These are phyloP conservation scores for Prionailurus bengalensis DNA, from an alignment of 2,113 vertebrate genomes.

Conservation along the genomic window DNA sequence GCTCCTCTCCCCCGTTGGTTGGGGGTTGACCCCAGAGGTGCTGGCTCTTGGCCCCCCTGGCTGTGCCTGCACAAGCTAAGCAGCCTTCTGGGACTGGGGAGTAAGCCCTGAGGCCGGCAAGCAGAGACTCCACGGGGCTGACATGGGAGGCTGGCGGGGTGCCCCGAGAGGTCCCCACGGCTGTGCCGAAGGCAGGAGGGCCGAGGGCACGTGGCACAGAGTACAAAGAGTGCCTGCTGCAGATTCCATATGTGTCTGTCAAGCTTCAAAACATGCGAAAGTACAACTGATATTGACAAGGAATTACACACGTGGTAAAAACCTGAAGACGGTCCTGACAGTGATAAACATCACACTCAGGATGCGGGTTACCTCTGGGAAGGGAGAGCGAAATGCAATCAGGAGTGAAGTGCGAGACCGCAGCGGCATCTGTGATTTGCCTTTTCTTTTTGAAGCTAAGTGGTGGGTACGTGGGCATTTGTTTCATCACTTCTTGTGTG, in stretches of 20 bases:
- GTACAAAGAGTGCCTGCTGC: neutral
- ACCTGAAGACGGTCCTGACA: neutral
- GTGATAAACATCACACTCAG: neutral
- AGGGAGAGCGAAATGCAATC: neutral
- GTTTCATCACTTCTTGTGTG: neutral
- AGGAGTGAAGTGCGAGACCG: neutral
- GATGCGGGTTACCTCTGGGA: neutral
- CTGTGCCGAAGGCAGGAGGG: neutral
- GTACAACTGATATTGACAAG: neutral
- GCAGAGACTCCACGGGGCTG: neutral
- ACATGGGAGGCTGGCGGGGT: rapidly evolving
- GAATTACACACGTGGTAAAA: neutral
- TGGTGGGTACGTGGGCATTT: neutral
- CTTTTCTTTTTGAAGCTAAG: neutral
- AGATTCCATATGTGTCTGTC: rapidly evolving
- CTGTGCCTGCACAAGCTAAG: neutral
- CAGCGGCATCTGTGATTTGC: neutral
- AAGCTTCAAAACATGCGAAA: neutral
- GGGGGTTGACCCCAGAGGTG: neutral
- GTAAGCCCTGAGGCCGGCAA: neutral
- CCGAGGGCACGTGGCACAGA: rapidly evolving
- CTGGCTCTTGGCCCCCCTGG: neutral
- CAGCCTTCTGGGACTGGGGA: neutral
- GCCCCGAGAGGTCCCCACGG: neutral
- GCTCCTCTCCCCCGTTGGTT: neutral